These are phyloP conservation scores for Lasioglossum calceatum DNA, from an alignment of 2,888 invertebrate species.

Conservation along the genomic window DNA sequence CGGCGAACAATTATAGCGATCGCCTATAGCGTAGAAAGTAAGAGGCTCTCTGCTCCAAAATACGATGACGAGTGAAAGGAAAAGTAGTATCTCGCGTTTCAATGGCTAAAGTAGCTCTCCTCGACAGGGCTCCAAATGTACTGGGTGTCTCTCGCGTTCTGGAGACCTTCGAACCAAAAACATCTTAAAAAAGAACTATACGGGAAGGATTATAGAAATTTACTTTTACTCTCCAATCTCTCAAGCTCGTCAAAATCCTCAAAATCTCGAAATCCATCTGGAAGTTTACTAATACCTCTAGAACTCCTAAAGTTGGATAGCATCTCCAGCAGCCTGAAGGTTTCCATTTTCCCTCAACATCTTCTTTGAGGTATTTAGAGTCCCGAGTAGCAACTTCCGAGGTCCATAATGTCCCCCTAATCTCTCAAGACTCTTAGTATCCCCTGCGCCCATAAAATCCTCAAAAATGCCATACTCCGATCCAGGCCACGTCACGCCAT, in stretches of 20 bases:
- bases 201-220: no score
- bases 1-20: constrained; percentile 32
- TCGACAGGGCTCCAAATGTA: constrained; percentile 1
- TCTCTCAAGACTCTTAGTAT: neutral
- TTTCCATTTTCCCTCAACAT: no score
- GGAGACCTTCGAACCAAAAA: neutral
- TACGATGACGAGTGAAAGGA: constrained; percentile 32
- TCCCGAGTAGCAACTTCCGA: neutral
- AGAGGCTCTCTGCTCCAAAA: constrained; percentile 26
- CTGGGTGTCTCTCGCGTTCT: neutral
- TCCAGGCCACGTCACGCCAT: neutral
- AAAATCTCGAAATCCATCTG: neutral
- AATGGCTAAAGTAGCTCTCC: constrained; percentile 18
- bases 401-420: neutral
- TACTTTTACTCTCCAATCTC: no score
- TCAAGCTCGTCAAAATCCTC: no score
- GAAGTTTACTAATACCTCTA: neutral
- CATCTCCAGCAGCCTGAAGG: no score
- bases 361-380: neutral
- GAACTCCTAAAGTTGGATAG: neutral
- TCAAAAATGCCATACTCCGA: neutral
- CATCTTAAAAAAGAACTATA: no score
- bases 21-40: constrained; percentile 40
- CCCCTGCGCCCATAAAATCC: neutral
- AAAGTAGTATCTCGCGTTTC: constrained; percentile 19